phyloP scores from a whole-genome alignment of 2,797 vertebrate species.

The Macroramphosus scolopax region DNA sequence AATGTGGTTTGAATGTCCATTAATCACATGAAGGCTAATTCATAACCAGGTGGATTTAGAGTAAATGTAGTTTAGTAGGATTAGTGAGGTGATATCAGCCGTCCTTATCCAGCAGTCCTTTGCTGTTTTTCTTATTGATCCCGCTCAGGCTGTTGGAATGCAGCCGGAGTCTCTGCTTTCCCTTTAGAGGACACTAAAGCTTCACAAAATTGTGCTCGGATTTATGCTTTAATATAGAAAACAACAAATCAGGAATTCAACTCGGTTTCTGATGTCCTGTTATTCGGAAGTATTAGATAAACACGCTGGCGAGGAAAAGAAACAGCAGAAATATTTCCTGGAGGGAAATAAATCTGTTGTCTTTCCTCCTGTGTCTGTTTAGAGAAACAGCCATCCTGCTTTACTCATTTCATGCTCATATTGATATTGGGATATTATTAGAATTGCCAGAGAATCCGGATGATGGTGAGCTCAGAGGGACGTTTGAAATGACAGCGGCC shows the following conservation, averaged over 20 bases:
- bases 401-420: slow-evolving; percentile 29
- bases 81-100: slow-evolving; percentile 77
- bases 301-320: slow-evolving; percentile 10
- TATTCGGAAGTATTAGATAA: slow-evolving; percentile 17
- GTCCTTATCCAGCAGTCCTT: slow-evolving; percentile 65
- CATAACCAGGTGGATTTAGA: slow-evolving; percentile 73
- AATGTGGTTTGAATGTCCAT: slow-evolving; percentile 61
- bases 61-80: slow-evolving; percentile 60
- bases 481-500: slow-evolving; percentile 63
- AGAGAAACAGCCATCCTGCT: slow-evolving; percentile 35
- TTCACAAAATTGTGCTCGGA: slow-evolving; percentile 37
- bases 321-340: slow-evolving; percentile 10
- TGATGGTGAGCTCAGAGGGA: slow-evolving; percentile 57
- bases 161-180: slow-evolving; percentile 27
- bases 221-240: slow-evolving; percentile 12
- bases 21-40: slow-evolving; percentile 59
- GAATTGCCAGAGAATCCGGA: slow-evolving; percentile 49
- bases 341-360: slow-evolving; percentile 35
- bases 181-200: slow-evolving; percentile 44
- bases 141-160: slow-evolving; percentile 30
- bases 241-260: slow-evolving; percentile 47
- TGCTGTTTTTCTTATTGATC: slow-evolving; percentile 65
- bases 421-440: slow-evolving; percentile 53
- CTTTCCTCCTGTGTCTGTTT: slow-evolving; percentile 41
- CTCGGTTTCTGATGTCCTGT: slow-evolving; percentile 14